Conservation (phyloP, 2,113 vertebrate species). For the Calcarius ornatus region DNA sequence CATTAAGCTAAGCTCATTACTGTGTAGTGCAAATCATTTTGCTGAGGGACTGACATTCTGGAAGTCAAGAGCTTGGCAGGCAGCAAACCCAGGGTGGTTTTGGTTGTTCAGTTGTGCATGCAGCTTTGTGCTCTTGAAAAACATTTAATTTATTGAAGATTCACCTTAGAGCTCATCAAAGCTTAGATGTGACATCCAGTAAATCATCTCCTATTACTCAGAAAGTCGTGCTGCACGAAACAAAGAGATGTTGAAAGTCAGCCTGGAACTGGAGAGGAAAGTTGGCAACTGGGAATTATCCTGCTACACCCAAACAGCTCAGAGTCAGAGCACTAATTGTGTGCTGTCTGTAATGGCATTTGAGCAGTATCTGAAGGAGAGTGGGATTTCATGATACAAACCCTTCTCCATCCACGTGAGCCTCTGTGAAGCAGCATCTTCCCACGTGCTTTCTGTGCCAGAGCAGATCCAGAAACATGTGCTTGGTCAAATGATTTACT, state of each 20-base stretch:
- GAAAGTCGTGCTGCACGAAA: constrained; percentile 21
- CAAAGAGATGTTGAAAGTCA: constrained; percentile 41
- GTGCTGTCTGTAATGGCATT: background rate
- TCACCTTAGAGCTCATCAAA: constrained; percentile 4
- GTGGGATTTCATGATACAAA: background rate
- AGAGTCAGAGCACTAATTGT: background rate
- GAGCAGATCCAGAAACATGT: background rate
- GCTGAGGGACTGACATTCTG: background rate
- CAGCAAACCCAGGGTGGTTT: background rate
- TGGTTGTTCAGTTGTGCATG: background rate
- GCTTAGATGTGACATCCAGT: background rate
- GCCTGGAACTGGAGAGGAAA: constrained; percentile 40
- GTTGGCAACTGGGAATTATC: background rate
- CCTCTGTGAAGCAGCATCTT: background rate
- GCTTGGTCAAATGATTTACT: background rate
- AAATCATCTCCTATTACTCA: constrained; percentile 28
- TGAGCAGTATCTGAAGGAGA: background rate
- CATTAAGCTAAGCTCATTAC: background rate
- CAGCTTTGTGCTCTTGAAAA: background rate
- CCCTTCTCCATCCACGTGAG: background rate
- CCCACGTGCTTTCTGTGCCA: background rate
- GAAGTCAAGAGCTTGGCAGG: background rate
- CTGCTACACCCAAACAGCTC: background rate
- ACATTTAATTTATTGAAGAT: constrained; percentile 33
- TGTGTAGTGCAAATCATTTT: background rate